phyloP scores from a whole-genome alignment of 2,113 vertebrate genomes.

The Halcyon malimbica region DNA sequence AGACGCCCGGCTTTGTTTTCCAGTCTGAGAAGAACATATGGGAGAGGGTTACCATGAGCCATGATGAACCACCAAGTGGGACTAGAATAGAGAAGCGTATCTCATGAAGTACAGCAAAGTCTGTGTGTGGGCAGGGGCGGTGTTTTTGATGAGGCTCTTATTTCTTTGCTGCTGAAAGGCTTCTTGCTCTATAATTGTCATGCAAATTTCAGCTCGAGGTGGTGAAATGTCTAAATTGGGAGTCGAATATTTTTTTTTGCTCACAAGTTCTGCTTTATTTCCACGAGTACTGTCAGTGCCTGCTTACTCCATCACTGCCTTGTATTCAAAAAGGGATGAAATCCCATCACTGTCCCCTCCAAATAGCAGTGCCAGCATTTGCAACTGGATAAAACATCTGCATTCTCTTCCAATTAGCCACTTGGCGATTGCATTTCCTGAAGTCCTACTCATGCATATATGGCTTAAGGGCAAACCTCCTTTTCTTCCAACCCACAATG shows the following conservation, averaged over 20 bases:
- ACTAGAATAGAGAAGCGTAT: background rate
- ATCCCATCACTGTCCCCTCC: background rate
- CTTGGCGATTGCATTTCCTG: background rate
- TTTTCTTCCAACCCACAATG: background rate
- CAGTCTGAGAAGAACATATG: background rate
- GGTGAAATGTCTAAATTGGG: background rate
- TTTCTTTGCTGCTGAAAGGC: background rate
- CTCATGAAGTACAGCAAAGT: background rate
- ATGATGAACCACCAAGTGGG: background rate
- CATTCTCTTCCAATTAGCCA: background rate
- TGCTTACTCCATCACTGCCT: background rate
- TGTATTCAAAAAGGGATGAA: background rate
- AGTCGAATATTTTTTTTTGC: background rate
- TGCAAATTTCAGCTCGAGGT: conserved; percentile 1
- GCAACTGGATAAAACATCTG: conserved; percentile 3
- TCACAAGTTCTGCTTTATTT: background rate
- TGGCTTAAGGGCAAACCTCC: background rate
- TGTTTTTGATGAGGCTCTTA: background rate
- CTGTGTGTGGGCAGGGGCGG: background rate
- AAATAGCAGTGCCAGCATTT: background rate
- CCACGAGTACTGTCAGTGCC: background rate
- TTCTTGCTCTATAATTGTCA: background rate
- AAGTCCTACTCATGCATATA: background rate
- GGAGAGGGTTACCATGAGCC: background rate
- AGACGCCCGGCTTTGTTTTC: background rate